Percentiles rank a stretch among this genome's conserved stretches.
phyloP scores from a whole-genome alignment of 2,113 vertebrate species.

The Thomomys bottae region DNA sequence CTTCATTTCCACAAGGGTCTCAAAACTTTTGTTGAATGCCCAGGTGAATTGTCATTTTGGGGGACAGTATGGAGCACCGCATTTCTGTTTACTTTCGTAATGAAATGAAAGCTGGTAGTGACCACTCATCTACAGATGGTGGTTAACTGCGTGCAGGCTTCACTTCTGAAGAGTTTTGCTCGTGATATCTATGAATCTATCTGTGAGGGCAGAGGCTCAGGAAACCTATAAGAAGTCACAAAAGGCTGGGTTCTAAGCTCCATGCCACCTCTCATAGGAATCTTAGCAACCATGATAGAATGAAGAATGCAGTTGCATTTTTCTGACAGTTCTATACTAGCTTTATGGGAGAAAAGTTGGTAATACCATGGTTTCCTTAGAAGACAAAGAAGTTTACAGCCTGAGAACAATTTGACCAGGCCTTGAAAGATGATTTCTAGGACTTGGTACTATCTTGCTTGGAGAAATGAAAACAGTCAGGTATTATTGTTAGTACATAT shows the following conservation, averaged over 20 bases:
- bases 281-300: neutral
- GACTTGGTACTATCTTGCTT: neutral
- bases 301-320: constrained; percentile 1
- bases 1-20: neutral
- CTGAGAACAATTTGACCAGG: neutral
- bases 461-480: neutral
- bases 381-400: neutral
- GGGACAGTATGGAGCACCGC: neutral
- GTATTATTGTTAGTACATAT: neutral
- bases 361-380: neutral
- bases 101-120: neutral
- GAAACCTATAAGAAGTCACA: neutral
- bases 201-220: neutral
- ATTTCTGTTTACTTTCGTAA: neutral
- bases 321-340: neutral
- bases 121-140: neutral
- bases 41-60: neutral
- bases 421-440: neutral
- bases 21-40: neutral
- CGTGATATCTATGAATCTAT: neutral
- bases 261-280: neutral
- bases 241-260: neutral
- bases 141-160: neutral
- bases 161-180: neutral
- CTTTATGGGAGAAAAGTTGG: neutral